phyloP scores from a whole-genome alignment of 2,797 vertebrate species.

The Todus mexicanus region DNA sequence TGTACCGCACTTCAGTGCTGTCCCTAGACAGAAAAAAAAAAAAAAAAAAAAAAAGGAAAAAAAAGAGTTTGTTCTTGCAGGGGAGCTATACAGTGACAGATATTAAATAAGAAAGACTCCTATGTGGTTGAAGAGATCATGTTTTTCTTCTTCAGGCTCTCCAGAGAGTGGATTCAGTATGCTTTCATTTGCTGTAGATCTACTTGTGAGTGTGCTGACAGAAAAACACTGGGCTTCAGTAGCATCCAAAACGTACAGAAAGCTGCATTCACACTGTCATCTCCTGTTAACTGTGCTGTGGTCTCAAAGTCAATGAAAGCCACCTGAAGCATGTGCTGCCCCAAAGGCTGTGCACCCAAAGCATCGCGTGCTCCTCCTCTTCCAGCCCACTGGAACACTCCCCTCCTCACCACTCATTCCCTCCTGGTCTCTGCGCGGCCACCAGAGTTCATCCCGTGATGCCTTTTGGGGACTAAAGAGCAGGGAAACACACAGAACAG shows the following conservation, averaged over 20 bases:
- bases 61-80: background rate
- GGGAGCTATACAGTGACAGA: background rate
- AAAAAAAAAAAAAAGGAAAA: too few relatives aligned
- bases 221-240: background rate
- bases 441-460: rapidly evolving
- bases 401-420: rapidly evolving
- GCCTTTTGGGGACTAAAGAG: too few relatives aligned
- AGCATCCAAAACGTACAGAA: background rate
- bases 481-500: too few relatives aligned
- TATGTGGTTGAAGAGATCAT: background rate
- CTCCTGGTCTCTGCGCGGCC: background rate
- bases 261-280: background rate
- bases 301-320: rapidly evolving
- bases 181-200: background rate
- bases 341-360: rapidly evolving
- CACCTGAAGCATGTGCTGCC: rapidly evolving
- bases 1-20: background rate
- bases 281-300: rapidly evolving
- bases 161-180: background rate
- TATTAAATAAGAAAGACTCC: background rate
- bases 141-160: background rate
- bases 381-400: rapidly evolving
- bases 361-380: rapidly evolving
- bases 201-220: background rate
- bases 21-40: background rate